Percentiles rank a stretch among this genome's conserved stretches.
Conservation (phyloP, 2,888 invertebrate genomes). For the Tachystola acroxantha region DNA sequence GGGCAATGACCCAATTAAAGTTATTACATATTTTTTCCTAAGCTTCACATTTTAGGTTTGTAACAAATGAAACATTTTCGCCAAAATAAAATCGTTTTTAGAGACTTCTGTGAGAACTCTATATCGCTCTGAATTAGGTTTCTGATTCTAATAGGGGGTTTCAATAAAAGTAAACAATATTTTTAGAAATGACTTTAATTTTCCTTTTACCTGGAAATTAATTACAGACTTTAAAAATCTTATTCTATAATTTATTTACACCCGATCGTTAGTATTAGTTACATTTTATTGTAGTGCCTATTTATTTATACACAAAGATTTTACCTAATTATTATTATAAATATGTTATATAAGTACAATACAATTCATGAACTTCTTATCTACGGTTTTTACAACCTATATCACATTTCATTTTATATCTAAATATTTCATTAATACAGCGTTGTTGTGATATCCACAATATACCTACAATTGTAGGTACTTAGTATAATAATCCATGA, state of each 20-base stretch:
- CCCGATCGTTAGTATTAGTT: conserved; percentile 45
- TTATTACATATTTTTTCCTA: no score
- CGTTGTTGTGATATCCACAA: conserved; percentile 13
- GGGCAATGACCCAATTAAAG: no score
- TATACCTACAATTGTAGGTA: conserved; percentile 3
- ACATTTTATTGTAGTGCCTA: no score
- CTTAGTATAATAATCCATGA: conserved; percentile 12
- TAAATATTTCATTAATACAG: conserved; percentile 32
- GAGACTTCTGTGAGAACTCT: no score
- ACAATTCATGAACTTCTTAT: conserved; percentile 59
- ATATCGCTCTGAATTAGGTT: no score
- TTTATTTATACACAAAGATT: conserved; percentile 50
- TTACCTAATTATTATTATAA: conserved; percentile 37
- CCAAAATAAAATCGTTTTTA: no score
- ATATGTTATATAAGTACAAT: conserved; percentile 35
- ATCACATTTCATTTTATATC: conserved; percentile 74
- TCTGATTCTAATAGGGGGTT: no score
- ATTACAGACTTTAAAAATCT: conserved; percentile 77
- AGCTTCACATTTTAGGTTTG: no score
- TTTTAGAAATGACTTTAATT: conserved; percentile 71
- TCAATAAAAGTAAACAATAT: conserved; percentile 3
- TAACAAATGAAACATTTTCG: no score
- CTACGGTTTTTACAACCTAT: conserved; percentile 72
- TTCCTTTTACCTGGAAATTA: conserved; percentile 64
- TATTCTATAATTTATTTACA: conserved; percentile 72